These are phyloP conservation scores for Pachyrhynchus sulphureomaculatus DNA, from an alignment of 1,140 invertebrate species.

Conservation along the genomic window DNA sequence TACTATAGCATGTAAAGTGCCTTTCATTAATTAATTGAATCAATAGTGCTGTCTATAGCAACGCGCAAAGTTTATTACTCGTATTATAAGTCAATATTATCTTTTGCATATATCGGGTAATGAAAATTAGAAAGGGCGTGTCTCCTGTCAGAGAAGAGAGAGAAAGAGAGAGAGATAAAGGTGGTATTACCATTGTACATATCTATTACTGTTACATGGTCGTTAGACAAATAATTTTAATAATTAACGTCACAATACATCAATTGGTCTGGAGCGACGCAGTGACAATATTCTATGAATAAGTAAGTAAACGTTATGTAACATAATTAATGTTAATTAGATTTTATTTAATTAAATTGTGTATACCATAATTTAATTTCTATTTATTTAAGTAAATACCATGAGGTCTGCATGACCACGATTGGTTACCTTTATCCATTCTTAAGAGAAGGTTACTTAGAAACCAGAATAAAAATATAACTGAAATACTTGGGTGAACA, in stretches of 20 bases:
- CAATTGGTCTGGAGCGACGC: not conserved
- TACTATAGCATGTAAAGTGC: conserved; percentile 3
- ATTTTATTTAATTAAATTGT: too few relatives aligned
- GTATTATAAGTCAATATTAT: conserved; percentile 23
- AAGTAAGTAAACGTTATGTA: not conserved
- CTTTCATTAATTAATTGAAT: conserved; percentile 27
- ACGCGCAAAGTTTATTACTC: conserved; percentile 21
- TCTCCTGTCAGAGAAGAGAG: not conserved
- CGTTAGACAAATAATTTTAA: conserved; percentile 8
- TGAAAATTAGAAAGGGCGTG: conserved; percentile 18
- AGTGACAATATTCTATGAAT: conserved; percentile 7
- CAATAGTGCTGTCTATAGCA: conserved; percentile 22
- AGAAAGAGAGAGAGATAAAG: too few relatives aligned
- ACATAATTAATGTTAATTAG: too few relatives aligned
- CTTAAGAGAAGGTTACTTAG: too few relatives aligned
- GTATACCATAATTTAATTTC: too few relatives aligned
- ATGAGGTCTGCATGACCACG: too few relatives aligned
- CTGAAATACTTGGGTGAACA: too few relatives aligned
- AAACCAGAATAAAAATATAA: too few relatives aligned
- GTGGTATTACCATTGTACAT: not conserved
- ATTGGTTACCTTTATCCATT: too few relatives aligned
- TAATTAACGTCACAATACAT: conserved; percentile 4
- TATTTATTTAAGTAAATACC: too few relatives aligned
- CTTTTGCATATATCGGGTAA: conserved; percentile 17
- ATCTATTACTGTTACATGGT: conserved; percentile 8